Percentiles rank a stretch among this genome's conserved stretches.
Evolutionary conservation across 2,113 vertebrate species (phyloP).

Genomic region (Xenotilapia longispinis): DNA sequence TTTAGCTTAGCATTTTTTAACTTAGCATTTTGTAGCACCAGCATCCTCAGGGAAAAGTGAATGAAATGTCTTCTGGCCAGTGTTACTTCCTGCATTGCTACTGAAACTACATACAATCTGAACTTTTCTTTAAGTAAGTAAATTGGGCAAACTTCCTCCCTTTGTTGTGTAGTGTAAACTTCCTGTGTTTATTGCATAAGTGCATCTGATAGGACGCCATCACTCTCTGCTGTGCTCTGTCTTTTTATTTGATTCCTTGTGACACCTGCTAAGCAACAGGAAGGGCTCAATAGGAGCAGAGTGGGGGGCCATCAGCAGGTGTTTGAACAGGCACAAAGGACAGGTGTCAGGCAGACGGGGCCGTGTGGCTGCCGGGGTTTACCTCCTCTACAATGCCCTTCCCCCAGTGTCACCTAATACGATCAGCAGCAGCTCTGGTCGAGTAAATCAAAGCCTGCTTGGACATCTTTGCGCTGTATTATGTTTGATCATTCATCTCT

Average conservation of each 20-base stretch:
- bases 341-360: slow-evolving; percentile 8
- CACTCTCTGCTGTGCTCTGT: not conserved
- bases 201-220: not conserved
- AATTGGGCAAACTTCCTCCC: not conserved
- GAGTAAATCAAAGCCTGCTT: slow-evolving; percentile 3
- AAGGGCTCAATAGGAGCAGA: not conserved
- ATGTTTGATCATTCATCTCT: not conserved
- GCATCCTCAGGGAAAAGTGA: fast-evolving
- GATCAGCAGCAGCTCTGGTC: not conserved
- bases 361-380: not conserved
- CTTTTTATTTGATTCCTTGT: not conserved
- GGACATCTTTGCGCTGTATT: not conserved
- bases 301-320: not conserved
- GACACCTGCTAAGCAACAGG: slow-evolving; percentile 8
- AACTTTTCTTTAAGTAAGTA: not conserved
- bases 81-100: not conserved
- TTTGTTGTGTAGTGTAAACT: not conserved
- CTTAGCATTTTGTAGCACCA: not conserved
- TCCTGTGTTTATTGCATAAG: not conserved
- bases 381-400: not conserved
- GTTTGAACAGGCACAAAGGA: slow-evolving; percentile 36
- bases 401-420: not conserved
- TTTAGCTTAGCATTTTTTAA: too few relatives aligned
- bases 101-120: not conserved
- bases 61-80: fast-evolving